phyloP scores from a whole-genome alignment of 2,888 invertebrate genomes.

The Pemphredon lugubris region DNA sequence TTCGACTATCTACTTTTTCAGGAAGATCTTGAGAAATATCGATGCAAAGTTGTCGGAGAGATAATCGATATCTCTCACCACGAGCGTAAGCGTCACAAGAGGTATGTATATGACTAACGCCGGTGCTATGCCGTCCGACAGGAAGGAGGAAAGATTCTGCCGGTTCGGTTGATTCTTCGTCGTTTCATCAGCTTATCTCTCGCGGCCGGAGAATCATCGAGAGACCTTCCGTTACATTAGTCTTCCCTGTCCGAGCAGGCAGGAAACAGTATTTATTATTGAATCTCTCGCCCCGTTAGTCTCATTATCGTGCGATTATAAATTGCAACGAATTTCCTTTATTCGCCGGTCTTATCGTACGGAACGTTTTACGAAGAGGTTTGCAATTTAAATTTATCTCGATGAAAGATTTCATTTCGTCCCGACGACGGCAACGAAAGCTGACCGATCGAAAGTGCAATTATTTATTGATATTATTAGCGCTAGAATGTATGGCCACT shows the following conservation, averaged over 20 bases:
- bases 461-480: slow-evolving; percentile 45
- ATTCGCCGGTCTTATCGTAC: too few species aligned
- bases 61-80: slow-evolving; percentile 29
- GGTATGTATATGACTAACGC: slow-evolving; percentile 42
- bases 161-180: slow-evolving; percentile 45
- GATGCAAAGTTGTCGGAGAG: too few species aligned
- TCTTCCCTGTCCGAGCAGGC: slow-evolving; percentile 4
- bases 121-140: slow-evolving; percentile 49
- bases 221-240: slow-evolving; percentile 28
- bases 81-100: slow-evolving; percentile 10
- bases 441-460: too few species aligned
- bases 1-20: too few species aligned
- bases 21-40: too few species aligned
- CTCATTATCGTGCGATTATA: slow-evolving; percentile 2
- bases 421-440: too few species aligned
- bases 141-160: slow-evolving; percentile 49
- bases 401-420: too few species aligned
- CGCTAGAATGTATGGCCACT: background rate
- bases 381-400: too few species aligned
- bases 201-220: slow-evolving; percentile 29
- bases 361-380: too few species aligned
- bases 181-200: slow-evolving; percentile 46
- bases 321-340: background rate
- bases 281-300: background rate
- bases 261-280: slow-evolving; percentile 2